Conservation (phyloP, 2,797 vertebrate species). For the Hippopotamyrus pictus region DNA sequence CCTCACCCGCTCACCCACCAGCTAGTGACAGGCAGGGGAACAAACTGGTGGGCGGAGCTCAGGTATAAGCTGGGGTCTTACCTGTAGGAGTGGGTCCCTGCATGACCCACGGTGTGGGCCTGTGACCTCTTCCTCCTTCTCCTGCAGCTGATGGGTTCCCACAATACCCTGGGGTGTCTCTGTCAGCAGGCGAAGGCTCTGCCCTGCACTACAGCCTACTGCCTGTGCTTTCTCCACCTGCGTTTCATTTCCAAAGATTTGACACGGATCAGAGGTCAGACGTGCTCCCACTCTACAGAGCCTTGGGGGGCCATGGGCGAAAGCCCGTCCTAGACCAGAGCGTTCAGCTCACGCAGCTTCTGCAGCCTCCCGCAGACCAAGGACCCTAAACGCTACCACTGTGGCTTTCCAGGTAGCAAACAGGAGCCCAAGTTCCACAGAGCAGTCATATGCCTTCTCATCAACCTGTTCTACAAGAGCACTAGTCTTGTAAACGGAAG, state of each 20-base stretch:
- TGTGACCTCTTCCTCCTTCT: conserved; percentile 17
- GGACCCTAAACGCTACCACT: background rate
- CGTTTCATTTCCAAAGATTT: conserved; percentile 25
- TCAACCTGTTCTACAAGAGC: background rate
- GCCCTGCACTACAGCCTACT: conserved; percentile 23
- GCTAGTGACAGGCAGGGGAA: background rate
- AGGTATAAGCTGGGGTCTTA: conserved; percentile 15
- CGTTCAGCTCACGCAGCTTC: background rate
- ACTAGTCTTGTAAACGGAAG: background rate
- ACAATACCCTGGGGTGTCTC: conserved; percentile 14
- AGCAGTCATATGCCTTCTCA: background rate
- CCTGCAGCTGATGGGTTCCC: conserved; percentile 22
- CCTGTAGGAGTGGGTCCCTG: conserved; percentile 18
- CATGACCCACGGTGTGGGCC: conserved; percentile 4
- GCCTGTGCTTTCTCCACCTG: conserved; percentile 22
- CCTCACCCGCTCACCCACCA: background rate
- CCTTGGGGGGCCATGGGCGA: background rate
- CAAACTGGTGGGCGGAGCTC: background rate
- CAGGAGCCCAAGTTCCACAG: background rate
- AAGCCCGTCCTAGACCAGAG: background rate
- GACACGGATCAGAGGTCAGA: conserved; percentile 3
- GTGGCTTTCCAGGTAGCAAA: background rate
- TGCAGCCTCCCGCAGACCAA: background rate
- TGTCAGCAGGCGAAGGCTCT: conserved; percentile 13
- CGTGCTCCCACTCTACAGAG: background rate